Base-by-base conservation (phyloP, 2,888 invertebrate species). In the Cheilosia soror region DNA sequence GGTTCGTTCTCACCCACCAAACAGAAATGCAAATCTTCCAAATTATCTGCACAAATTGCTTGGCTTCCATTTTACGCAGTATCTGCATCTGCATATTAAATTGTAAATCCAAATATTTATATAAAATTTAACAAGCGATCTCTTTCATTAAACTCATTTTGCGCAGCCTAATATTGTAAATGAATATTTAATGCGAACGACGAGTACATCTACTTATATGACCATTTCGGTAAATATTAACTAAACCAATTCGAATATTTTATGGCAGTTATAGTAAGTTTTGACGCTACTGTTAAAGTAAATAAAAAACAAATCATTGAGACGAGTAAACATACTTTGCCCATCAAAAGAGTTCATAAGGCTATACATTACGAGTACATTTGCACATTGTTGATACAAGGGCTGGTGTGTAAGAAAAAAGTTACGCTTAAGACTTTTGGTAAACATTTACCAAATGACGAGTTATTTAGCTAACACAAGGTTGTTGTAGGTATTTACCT, bases 201-300 rank as follows among this genome's bases (percentile, higher is more conserved):
- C 44, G 2, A 13, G n/a, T n/a, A 44, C 44, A 13, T 44, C 13
- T n/a, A 6, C 53, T 11, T 29, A 11, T 31, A 55, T 55, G 55
- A 29, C 55, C 55, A 55, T 29, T 27, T 9, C 1, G 55, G 55
- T 55, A 55, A 55, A 55, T 55, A 55, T 55, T 29, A 55, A 55
- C 55, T 29, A 51, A 27, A 51, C 27, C 27, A 27, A 27, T 51
- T 20, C 27, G 51, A 11, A 51, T 51, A 25, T 51, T 20, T 25
- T 11, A 27, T 51, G 27, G 13, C 51, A 51, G 51, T 51, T 51
- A 13, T 1, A 47, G n/a, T 29, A 29, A 55, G 13, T 55, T 55
- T 55, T n/a, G 55, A 27, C n/a, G 25, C 29, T 29, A 55, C 55
- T 29, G 55, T n/a, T 6, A 27, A 7, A 1, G 51, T 13, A 55